phyloP scores from a whole-genome alignment of 2,797 vertebrate species.

The Gymnothorax javanicus region DNA sequence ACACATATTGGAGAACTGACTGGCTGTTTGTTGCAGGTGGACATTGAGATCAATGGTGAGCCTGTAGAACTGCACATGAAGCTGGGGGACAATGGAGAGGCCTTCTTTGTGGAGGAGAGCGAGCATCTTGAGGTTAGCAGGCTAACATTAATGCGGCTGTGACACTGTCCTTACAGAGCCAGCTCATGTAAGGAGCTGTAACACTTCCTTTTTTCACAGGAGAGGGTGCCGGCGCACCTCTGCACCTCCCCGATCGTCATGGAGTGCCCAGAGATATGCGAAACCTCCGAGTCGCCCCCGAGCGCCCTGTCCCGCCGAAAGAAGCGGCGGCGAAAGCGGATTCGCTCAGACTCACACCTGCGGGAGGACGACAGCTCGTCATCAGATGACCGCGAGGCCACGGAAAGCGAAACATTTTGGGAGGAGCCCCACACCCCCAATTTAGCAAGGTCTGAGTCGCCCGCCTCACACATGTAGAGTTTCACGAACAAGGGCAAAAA shows the following conservation, averaged over 20 bases:
- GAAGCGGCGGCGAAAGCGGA: conserved; percentile 75
- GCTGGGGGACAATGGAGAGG: conserved; percentile 92
- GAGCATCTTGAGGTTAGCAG: conserved; percentile 69
- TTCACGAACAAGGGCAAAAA: too few relatives aligned
- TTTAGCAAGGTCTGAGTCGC: conserved; percentile 64
- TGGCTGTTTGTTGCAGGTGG: conserved; percentile 75
- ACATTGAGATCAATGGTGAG: conserved; percentile 93
- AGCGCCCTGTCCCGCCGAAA: conserved; percentile 58
- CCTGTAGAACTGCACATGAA: conserved; percentile 92
- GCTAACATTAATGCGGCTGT: neutral
- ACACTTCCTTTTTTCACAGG: conserved; percentile 44
- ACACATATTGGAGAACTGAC: neutral
- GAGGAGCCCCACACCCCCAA: conserved; percentile 35
- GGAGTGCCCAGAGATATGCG: conserved; percentile 51
- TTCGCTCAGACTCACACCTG: conserved; percentile 65
- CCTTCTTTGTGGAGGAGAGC: conserved; percentile 89
- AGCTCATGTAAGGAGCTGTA: neutral
- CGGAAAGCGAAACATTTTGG: conserved; percentile 6
- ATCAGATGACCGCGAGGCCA: conserved; percentile 64
- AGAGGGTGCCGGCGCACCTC: conserved; percentile 71
- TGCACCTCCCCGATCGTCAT: conserved; percentile 82
- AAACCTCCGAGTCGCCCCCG: neutral
- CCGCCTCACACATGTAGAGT: too few relatives aligned
- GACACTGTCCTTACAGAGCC: neutral
- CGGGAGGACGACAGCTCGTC: conserved; percentile 68